These are phyloP conservation scores for Steromphala cineraria DNA, from an alignment of 2,888 invertebrate genomes.

Conservation along the genomic window DNA sequence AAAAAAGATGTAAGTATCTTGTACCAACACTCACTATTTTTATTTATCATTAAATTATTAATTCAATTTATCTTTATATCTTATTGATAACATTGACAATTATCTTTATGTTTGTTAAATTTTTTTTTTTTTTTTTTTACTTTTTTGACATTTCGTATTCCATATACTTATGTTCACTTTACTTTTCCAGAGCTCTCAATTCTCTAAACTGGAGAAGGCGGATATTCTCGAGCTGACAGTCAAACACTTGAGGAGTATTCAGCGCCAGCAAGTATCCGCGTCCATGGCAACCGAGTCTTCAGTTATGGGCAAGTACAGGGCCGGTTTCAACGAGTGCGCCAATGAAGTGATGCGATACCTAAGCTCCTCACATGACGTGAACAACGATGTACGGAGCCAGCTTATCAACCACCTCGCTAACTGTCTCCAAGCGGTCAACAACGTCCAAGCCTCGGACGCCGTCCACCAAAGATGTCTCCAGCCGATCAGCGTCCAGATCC, in stretches of 20 bases:
- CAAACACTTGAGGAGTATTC: constrained; percentile 64
- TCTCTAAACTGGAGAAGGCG: constrained; percentile 73
- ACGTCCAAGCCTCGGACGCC: background rate
- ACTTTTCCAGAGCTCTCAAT: constrained; percentile 67
- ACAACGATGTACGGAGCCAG: constrained; percentile 57
- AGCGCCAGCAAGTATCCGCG: constrained; percentile 58
- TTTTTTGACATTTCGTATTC: background rate
- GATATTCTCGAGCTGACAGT: constrained; percentile 74
- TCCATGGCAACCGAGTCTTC: constrained; percentile 27
- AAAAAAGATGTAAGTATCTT: constrained; percentile 71
- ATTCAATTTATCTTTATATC: background rate
- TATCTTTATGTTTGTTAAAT: background rate
- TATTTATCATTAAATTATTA: background rate
- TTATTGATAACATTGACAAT: background rate
- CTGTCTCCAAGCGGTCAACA: constrained; percentile 44
- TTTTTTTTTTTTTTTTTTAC: background rate
- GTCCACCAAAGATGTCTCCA: constrained; percentile 37
- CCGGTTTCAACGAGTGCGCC: constrained; percentile 71
- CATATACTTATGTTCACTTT: background rate
- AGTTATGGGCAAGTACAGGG: constrained; percentile 62
- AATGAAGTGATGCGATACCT: constrained; percentile 69
- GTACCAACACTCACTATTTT: background rate
- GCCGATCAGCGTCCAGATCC: constrained; percentile 58
- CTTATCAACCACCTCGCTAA: constrained; percentile 65
- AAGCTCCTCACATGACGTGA: constrained; percentile 59